Base-by-base conservation (phyloP, 2,797 vertebrate genomes). In the Enteromius unitaeniatus region DNA sequence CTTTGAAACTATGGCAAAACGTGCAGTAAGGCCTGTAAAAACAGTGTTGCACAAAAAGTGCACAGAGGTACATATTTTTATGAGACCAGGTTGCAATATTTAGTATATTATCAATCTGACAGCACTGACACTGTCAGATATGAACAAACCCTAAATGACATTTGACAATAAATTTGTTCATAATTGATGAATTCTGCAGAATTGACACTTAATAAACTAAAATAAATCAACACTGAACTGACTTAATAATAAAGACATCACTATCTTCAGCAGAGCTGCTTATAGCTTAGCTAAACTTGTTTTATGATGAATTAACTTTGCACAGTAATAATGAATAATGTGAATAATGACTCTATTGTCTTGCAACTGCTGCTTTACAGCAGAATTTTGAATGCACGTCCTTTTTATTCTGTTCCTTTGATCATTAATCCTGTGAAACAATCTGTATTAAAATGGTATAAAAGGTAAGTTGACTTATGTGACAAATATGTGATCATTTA, bases 401-500 rank as follows among this genome's bases (percentile, higher is more conserved):
- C 7, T 40, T 40, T 40, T 8, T 40, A 40, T 64, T 31, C 26
- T 28, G 14, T 17, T 64, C 60, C 14, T 17, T 64, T 64, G 28
- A 8, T 64, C 62, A 17, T 17, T 64, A 64, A 31, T 31, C 15
- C 14, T 31, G 26, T 17, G 60, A 31, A 64, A 31, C 28, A 17
- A 64, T 31, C 14, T 31, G 26, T 17, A 8, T 31, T 64, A 31
- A 64, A 64, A 5, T 17, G 62, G 0, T 17, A 64, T 64, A 31
- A 31, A 64, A 64, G 55, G 14, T 64, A 14, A 28, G 26, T 64
- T 31, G 62, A 9, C 40, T 19, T 47, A 40, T 53, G 4, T 81
- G 42, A 81, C 19, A 73, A 37, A 49, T 64, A 23, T 13, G 42
- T 64, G 69, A 37, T 73, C 10, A 74, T 82, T 51, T 14, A 73